phyloP scores from a whole-genome alignment of 2,797 vertebrate species.

The Macroramphosus scolopax region DNA sequence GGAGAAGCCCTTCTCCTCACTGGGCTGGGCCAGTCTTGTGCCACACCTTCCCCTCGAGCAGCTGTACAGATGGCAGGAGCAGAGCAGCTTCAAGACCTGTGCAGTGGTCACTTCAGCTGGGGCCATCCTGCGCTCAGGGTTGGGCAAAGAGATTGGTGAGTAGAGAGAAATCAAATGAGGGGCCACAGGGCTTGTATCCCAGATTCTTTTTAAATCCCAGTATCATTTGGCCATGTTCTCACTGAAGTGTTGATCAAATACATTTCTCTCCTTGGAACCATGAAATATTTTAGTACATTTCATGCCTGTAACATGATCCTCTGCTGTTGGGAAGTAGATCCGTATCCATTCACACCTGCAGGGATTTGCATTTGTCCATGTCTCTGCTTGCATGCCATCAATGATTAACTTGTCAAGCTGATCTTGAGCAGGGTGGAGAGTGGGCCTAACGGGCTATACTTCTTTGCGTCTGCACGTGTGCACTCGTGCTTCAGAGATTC shows the following conservation, averaged over 20 bases:
- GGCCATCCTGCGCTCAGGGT: conserved; percentile 91
- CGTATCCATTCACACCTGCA: not conserved
- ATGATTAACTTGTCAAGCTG: conserved; percentile 49
- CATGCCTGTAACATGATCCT: no score
- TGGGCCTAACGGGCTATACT: conserved; percentile 35
- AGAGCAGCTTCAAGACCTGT: conserved; percentile 80
- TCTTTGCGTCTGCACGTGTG: conserved; percentile 36
- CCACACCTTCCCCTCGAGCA: conserved; percentile 79
- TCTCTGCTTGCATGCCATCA: not conserved
- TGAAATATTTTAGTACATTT: no score
- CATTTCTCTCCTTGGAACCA: no score
- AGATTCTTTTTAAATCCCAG: no score
- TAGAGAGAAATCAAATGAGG: conserved; percentile 47
- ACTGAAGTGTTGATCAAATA: no score
- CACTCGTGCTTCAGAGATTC: conserved; percentile 41
- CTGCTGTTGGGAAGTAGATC: no score
- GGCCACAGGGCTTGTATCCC: no score
- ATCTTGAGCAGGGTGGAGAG: conserved; percentile 25
- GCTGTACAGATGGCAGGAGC: conserved; percentile 67
- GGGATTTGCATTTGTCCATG: not conserved
- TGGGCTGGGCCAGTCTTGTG: conserved; percentile 88
- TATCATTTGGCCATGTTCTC: no score
- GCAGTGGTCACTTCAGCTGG: conserved; percentile 96
- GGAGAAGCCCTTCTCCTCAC: conserved; percentile 86
- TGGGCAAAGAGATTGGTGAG: conserved; percentile 98